Evolutionary conservation across 2,113 vertebrate species (phyloP).

Genomic region (Candoia aspera): DNA sequence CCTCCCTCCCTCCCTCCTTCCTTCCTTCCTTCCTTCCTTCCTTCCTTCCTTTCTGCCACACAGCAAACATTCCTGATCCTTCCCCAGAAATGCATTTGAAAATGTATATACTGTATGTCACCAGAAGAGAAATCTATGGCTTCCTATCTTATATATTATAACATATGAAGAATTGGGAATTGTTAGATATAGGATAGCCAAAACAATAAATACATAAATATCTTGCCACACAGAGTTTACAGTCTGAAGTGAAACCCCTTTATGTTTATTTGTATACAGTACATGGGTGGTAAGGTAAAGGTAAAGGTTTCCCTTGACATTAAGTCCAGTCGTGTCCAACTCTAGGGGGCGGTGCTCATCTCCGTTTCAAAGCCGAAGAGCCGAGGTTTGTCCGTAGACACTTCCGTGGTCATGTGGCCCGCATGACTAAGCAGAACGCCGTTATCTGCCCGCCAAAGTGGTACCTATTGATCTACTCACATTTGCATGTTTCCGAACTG

Average conservation of each 20-base stretch:
- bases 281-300: too few relatives aligned
- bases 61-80: not conserved
- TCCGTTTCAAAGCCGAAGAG: too few relatives aligned
- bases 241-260: not conserved
- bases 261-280: not conserved
- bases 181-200: not conserved
- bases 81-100: not conserved
- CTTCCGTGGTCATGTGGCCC: too few relatives aligned
- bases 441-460: too few relatives aligned
- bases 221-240: not conserved
- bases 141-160: not conserved
- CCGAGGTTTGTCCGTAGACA: too few relatives aligned
- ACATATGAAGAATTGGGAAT: not conserved
- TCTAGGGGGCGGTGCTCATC: too few relatives aligned
- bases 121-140: not conserved
- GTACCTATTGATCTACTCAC: too few relatives aligned
- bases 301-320: too few relatives aligned
- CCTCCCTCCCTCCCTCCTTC: not conserved
- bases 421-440: too few relatives aligned
- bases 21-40: not conserved
- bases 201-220: not conserved
- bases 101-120: not conserved
- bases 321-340: too few relatives aligned
- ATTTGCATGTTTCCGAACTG: too few relatives aligned
- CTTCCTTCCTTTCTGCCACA: not conserved